Evolutionary conservation across 2,113 vertebrate genomes (phyloP).

Genomic region (Sialia sialis): DNA sequence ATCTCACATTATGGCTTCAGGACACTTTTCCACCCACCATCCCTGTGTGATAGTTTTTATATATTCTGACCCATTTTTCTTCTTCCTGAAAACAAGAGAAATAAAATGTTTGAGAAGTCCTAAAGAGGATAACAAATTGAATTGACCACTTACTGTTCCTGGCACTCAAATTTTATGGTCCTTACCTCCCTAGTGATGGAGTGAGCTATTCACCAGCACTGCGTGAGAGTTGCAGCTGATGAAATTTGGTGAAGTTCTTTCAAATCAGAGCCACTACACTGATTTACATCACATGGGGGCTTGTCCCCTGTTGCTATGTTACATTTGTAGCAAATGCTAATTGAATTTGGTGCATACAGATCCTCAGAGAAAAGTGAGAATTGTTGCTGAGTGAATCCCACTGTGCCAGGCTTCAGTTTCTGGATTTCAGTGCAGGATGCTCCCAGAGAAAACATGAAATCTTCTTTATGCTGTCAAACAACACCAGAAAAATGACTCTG

Average conservation of each 20-base stretch:
- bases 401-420: neutral
- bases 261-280: neutral
- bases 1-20: neutral
- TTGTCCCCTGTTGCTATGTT: neutral
- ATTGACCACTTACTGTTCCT: conserved; percentile 49
- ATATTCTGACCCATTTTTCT: conserved; percentile 5
- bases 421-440: neutral
- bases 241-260: conserved; percentile 15
- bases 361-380: conserved; percentile 25
- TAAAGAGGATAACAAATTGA: conserved; percentile 42
- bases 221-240: neutral
- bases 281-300: conserved; percentile 4
- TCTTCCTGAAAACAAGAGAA: neutral
- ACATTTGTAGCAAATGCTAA: conserved; percentile 36
- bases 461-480: neutral
- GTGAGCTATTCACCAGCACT: neutral
- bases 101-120: conserved; percentile 3
- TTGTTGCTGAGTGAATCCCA: neutral
- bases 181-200: neutral
- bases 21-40: neutral
- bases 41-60: neutral
- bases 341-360: neutral
- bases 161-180: conserved; percentile 10
- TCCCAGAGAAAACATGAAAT: neutral
- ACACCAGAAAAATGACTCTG: neutral